A percentile compares a stretch with the other conserved stretches of the same genome.
Conservation (phyloP, 2,888 invertebrate species). For the Mesochorus sp. region DNA sequence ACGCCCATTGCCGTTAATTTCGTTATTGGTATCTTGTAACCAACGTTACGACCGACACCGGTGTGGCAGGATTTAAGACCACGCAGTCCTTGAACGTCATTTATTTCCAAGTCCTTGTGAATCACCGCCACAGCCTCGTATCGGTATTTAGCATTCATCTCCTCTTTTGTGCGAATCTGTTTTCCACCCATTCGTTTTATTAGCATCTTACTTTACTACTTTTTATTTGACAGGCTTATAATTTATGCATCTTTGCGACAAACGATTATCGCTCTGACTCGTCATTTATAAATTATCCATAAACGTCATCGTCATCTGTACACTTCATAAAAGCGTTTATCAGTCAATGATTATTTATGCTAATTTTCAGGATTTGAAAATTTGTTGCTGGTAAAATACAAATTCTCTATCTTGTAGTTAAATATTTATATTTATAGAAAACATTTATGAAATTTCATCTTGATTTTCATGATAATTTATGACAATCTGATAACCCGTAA, state of each 20-base stretch:
- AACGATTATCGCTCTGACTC: too few relatives aligned
- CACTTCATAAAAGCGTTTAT: too few relatives aligned
- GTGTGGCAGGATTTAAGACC: conserved; percentile 94
- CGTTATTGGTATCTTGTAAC: conserved; percentile 92
- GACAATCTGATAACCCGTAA: background rate
- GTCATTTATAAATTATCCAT: too few relatives aligned
- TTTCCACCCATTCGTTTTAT: conserved; percentile 8
- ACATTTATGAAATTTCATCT: too few relatives aligned
- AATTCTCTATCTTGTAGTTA: too few relatives aligned
- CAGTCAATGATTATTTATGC: too few relatives aligned
- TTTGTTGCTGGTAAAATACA: too few relatives aligned
- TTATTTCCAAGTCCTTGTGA: conserved; percentile 88
- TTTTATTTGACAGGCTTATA: too few relatives aligned
- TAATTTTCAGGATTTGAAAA: background rate
- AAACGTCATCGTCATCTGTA: too few relatives aligned
- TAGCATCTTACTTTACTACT: background rate
- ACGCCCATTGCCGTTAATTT: conserved; percentile 89
- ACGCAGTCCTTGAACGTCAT: conserved; percentile 86
- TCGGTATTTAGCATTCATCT: conserved; percentile 87
- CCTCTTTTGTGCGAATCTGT: conserved; percentile 88
- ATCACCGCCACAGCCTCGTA: conserved; percentile 93
- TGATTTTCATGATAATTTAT: background rate
- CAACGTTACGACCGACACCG: conserved; percentile 93
- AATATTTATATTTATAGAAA: too few relatives aligned
- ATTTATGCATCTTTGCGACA: too few relatives aligned